These are phyloP conservation scores for Autographa gamma DNA, from an alignment of 2,888 invertebrate genomes.

Conservation along the genomic window DNA sequence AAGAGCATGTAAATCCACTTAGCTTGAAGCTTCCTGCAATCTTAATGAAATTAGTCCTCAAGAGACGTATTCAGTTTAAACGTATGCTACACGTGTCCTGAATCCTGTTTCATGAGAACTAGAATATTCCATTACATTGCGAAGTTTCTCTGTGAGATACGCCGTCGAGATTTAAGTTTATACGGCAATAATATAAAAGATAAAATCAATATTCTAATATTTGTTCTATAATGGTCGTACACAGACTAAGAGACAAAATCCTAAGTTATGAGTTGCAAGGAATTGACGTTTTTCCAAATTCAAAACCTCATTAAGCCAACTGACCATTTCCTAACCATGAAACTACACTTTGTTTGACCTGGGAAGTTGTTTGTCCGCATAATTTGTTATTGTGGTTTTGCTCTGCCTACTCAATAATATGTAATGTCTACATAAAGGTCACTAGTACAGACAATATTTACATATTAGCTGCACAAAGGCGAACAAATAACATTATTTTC, in stretches of 20 bases:
- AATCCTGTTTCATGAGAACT: conserved; percentile 17
- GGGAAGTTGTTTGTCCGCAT: conserved; percentile 2
- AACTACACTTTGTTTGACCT: neutral
- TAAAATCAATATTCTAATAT: too few relatives aligned
- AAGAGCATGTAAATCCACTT: neutral
- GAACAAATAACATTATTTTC: conserved; percentile 66
- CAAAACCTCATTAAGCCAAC: neutral
- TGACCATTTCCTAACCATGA: neutral
- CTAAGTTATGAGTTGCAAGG: too few relatives aligned
- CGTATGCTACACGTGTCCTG: conserved; percentile 13
- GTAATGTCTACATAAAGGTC: conserved; percentile 48
- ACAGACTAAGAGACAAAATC: too few relatives aligned
- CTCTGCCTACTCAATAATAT: conserved; percentile 6
- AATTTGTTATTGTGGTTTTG: conserved; percentile 17
- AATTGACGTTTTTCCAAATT: too few relatives aligned
- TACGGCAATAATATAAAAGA: neutral
- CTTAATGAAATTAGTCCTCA: conserved; percentile 19
- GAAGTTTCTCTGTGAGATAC: conserved; percentile 9
- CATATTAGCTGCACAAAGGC: conserved; percentile 53
- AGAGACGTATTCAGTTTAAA: conserved; percentile 20
- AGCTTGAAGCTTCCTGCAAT: neutral
- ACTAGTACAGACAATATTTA: conserved; percentile 55
- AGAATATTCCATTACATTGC: conserved; percentile 39
- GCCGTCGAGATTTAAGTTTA: conserved; percentile 11
- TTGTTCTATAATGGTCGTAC: too few relatives aligned